phyloP scores from a whole-genome alignment of 2,888 invertebrate genomes.

The Xylophagus ater region DNA sequence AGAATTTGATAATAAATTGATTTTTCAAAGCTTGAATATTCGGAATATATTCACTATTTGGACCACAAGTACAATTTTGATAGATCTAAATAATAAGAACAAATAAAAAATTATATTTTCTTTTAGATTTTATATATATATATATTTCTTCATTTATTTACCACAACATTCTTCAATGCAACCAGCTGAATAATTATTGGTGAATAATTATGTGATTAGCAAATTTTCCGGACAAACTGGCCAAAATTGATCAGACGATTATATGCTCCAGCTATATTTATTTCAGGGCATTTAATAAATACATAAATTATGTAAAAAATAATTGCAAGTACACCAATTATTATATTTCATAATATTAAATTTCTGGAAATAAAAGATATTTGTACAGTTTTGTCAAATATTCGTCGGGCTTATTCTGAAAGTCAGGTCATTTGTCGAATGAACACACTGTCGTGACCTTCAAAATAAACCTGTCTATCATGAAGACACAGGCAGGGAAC shows the following conservation, averaged over 20 bases:
- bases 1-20: slow-evolving; percentile 42
- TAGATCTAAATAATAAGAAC: slow-evolving; percentile 34
- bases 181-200: slow-evolving; percentile 67
- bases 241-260: slow-evolving; percentile 41
- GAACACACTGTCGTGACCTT: too few relatives aligned
- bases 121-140: too few relatives aligned
- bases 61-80: slow-evolving; percentile 43
- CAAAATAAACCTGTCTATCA: too few relatives aligned
- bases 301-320: slow-evolving; percentile 40
- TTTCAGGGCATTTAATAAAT: slow-evolving; percentile 41
- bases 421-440: too few relatives aligned
- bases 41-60: slow-evolving; percentile 22
- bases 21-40: slow-evolving; percentile 33
- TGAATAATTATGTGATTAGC: slow-evolving; percentile 50
- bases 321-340: slow-evolving; percentile 37
- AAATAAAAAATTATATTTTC: neutral
- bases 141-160: slow-evolving; percentile 17
- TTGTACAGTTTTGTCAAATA: neutral
- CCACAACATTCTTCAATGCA: slow-evolving; percentile 41
- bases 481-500: too few relatives aligned
- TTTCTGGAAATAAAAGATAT: slow-evolving; percentile 21
- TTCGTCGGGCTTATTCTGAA: too few relatives aligned
- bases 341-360: slow-evolving; percentile 43
- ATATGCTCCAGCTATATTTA: slow-evolving; percentile 40
- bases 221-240: slow-evolving; percentile 51